Conservation (phyloP, 2,797 vertebrate genomes). For the Miichthys miiuy region DNA sequence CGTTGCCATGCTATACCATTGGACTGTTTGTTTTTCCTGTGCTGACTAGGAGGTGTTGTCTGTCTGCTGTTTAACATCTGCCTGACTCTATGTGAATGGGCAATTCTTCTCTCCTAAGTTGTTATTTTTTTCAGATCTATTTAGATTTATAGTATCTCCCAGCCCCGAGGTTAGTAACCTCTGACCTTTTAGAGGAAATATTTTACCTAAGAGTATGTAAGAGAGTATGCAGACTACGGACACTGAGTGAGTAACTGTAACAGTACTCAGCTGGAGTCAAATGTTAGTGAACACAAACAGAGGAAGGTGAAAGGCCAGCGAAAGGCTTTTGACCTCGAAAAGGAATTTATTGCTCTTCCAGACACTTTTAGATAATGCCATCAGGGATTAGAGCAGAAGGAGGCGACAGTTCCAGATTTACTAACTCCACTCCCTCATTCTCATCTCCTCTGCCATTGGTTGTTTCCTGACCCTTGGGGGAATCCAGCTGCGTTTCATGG, state of each 20-base stretch:
- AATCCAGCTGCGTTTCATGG: conserved; percentile 47
- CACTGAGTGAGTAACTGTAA: conserved; percentile 15
- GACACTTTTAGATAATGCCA: conserved; percentile 71
- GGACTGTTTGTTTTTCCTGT: too few species aligned
- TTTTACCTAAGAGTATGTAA: neutral
- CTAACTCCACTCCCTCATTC: conserved; percentile 33
- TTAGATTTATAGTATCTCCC: too few species aligned
- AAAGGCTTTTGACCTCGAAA: conserved; percentile 52
- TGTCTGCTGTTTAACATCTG: too few species aligned
- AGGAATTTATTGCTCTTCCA: conserved; percentile 58
- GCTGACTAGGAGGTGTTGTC: too few species aligned
- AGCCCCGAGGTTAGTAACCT: neutral
- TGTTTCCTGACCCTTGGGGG: conserved; percentile 37
- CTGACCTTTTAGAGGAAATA: neutral
- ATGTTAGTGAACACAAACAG: conserved; percentile 33
- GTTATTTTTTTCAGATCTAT: too few species aligned
- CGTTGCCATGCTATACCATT: too few species aligned
- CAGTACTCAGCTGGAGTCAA: conserved; percentile 7
- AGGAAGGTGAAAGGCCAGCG: conserved; percentile 25
- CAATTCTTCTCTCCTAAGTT: too few species aligned
- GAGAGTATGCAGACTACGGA: neutral
- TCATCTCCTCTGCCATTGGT: conserved; percentile 51
- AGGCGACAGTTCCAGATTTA: conserved; percentile 55
- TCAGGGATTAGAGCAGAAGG: conserved; percentile 52
- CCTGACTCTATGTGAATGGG: too few species aligned